phyloP scores from a whole-genome alignment of 2,797 vertebrate genomes.

The Nannoperca australis region DNA sequence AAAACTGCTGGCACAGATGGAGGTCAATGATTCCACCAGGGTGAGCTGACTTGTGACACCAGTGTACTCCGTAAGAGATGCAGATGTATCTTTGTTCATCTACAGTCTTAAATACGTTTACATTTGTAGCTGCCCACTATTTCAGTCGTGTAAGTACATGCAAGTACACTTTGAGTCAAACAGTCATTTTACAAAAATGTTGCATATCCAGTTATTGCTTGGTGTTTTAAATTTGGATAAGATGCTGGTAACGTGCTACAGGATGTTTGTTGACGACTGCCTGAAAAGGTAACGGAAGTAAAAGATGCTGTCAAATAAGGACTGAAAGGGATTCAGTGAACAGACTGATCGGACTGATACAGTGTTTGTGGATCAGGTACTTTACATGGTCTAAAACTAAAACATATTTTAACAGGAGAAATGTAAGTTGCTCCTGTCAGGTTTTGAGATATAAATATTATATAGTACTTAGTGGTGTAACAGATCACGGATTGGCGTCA shows the following conservation, averaged over 20 bases:
- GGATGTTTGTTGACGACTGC: background rate
- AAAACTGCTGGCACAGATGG: slow-evolving; percentile 98
- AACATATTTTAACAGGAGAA: background rate
- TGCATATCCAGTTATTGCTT: background rate
- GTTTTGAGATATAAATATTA: background rate
- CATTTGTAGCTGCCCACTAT: no score
- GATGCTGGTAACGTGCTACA: background rate
- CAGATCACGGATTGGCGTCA: no score
- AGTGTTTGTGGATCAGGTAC: background rate
- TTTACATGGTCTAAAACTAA: background rate
- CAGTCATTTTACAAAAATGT: background rate
- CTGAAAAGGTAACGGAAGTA: background rate
- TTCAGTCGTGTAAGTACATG: background rate
- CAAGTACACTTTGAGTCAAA: background rate
- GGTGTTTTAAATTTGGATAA: background rate
- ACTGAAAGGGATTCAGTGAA: background rate
- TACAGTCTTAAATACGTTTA: background rate
- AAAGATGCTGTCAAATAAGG: background rate
- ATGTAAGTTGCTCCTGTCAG: background rate
- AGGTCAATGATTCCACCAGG: slow-evolving; percentile 95
- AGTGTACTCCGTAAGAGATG: background rate
- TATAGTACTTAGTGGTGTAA: no score
- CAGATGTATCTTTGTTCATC: background rate
- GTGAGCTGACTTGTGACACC: slow-evolving; percentile 77
- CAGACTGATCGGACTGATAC: background rate